These are phyloP conservation scores for Deroptyus accipitrinus DNA, from an alignment of 2,113 vertebrate species.

Conservation along the genomic window DNA sequence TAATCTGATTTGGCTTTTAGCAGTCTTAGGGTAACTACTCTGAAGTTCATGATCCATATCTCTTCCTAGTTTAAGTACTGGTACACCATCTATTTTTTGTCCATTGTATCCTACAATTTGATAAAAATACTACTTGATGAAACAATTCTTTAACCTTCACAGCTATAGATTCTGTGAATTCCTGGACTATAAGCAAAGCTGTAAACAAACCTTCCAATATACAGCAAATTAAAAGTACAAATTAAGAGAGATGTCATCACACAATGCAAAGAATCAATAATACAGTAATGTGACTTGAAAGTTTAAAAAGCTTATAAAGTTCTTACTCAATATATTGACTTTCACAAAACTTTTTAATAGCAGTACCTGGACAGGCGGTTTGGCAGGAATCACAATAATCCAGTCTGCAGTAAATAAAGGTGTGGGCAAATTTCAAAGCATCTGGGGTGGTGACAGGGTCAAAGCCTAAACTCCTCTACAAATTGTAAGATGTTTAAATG, in stretches of 20 bases:
- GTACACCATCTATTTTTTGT: neutral
- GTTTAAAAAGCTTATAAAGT: neutral
- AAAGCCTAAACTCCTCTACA: neutral
- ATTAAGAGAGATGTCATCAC: neutral
- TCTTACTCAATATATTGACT: neutral
- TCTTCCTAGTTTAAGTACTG: neutral
- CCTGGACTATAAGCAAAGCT: neutral
- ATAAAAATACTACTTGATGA: neutral
- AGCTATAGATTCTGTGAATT: neutral
- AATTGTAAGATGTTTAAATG: neutral
- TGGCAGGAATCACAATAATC: neutral
- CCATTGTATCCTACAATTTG: neutral
- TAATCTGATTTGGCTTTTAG: neutral
- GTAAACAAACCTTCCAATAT: neutral
- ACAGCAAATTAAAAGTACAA: neutral
- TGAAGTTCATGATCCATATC: neutral
- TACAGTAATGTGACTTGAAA: neutral
- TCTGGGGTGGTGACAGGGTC: neutral
- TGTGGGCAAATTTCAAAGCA: slow-evolving; percentile 20
- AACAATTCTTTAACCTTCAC: neutral
- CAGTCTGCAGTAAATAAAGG: slow-evolving; percentile 7
- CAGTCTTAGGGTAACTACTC: neutral
- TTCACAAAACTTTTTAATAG: neutral
- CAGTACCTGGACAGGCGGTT: neutral
- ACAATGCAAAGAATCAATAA: neutral